These are phyloP conservation scores for Eupithecia abbreviata DNA, from an alignment of 2,888 invertebrate species.

Conservation along the genomic window DNA sequence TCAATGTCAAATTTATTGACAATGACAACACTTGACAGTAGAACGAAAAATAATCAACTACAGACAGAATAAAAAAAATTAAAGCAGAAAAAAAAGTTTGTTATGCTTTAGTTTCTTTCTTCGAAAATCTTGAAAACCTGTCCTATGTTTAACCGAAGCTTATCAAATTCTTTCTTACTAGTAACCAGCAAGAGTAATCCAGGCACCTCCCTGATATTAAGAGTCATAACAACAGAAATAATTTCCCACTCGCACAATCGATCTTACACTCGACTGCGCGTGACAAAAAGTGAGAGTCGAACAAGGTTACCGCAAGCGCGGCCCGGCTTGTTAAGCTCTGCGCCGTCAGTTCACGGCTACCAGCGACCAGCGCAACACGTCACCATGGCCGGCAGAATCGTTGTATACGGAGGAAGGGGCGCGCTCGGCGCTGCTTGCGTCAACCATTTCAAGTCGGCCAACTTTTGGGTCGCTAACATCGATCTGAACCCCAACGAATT, in stretches of 20 bases:
- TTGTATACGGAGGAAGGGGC: slow-evolving; percentile 98
- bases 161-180: background rate
- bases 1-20: background rate
- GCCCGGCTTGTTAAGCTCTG: background rate
- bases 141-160: background rate
- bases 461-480: slow-evolving; percentile 96
- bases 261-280: slow-evolving; percentile 45
- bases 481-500: slow-evolving; percentile 92
- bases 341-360: slow-evolving; percentile 55
- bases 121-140: background rate
- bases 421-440: slow-evolving; percentile 96
- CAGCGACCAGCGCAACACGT: slow-evolving; percentile 59
- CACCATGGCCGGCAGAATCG: slow-evolving; percentile 87
- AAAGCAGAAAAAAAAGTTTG: background rate
- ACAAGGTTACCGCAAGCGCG: slow-evolving; percentile 63
- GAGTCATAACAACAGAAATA: slow-evolving; percentile 27
- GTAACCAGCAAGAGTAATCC: background rate
- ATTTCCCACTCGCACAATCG: slow-evolving; percentile 39
- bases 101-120: background rate
- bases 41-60: too few species aligned
- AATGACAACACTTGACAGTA: background rate
- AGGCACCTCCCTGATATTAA: background rate
- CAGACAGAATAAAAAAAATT: too few species aligned
- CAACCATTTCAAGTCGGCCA: slow-evolving; percentile 93
- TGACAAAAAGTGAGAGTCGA: slow-evolving; percentile 69